Base-by-base conservation (phyloP, 2,888 invertebrate species). In the Cheilosia pagana region DNA sequence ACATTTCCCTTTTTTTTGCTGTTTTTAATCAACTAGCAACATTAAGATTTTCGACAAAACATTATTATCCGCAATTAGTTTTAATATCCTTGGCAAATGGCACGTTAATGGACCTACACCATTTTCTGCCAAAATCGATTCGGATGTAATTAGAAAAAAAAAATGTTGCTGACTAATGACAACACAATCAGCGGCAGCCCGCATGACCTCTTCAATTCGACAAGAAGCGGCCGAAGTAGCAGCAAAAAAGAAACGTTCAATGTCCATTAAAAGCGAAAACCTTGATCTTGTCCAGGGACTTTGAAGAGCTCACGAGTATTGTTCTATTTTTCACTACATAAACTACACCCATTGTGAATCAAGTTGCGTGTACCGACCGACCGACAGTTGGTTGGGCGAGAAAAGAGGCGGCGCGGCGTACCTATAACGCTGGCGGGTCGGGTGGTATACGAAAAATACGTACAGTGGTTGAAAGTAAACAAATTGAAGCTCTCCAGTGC, bases 1-100 rank as follows among this genome's bases (percentile, higher is more conserved):
- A 31, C 0, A 31, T 57, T 19, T 19, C 1, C 35, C 12, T 21
- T 14, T 25, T 12, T 2, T 0, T 19, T 48, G 8, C 0, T 48
- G 1, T 8, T 45, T 19, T 7, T 2, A n/a, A 8, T 16, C 16
- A 50, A 50, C 19, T 1, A 21, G 23, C 23, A 25, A 23, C 23
- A 25, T 25, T 14, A 23, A 50, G 23, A 50, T 50, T 50, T 35
- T 14, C 10, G 6, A 6, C 14, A 25, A 50, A 23, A 12, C 23
- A 25, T 50, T 50, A 50, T 50, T 50, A 50, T 50, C 50, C 50
- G 50, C 50, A 50, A 50, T 50, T 39, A 57, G 16, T 57, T 31
- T 50, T 57, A 57, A 57, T 35, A 57, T n/a, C 35, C 57, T 19
- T 19, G 14, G 21, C 35, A 57, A 57, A 57, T 57, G 39, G 31